Evolutionary conservation across 1,140 invertebrate species (phyloP), one percentile per base, ranked within the genome.

Genomic region (Dendrolimus punctatus): DNA sequence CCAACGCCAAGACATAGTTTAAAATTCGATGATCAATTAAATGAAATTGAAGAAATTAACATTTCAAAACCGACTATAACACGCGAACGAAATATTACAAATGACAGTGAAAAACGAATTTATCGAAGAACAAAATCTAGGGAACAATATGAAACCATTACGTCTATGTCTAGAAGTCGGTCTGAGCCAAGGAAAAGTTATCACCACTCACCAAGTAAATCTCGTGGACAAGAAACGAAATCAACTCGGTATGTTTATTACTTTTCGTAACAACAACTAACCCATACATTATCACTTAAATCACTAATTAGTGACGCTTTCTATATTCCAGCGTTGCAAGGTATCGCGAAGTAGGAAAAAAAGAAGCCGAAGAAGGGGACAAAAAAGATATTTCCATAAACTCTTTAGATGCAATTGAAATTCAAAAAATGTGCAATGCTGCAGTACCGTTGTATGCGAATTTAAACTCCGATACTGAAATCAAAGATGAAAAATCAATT

Each of bases 31-130:
- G 64, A 63, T 37, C 70, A 67, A 38, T 45, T 58, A 4, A 60
- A 65, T 50, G 62, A 66, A 47, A 53, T 53, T 10, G 57, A 49
- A 8, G 64, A 62, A 63, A 50, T 51, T 6, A 57, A 49, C 40
- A 57, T 69, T 40, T 63, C 80, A 46, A 78, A 76, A 44, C 63
- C 80, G 8, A 78, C 84, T 49, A 51, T 65, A 47, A 78, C 83
- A 69, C 67, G 68, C 61, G 68, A 71, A 9, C 49, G 56, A 48
- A 68, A 74, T 8, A 39, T 53, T 41, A 49, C 10, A 43, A 54
- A 49, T 39, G 43, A 58, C 8, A 55, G 55, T 41, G 8, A 48
- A 36, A 42, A 42, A 41, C 44, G 57, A 48, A 58, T 57, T 37
- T 53, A 62, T 6, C 57, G 71, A 10, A 50, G 72, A 9, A 64